Evolutionary conservation across 2,797 vertebrate species (phyloP).

Genomic region (Semaprochilodus insignis): DNA sequence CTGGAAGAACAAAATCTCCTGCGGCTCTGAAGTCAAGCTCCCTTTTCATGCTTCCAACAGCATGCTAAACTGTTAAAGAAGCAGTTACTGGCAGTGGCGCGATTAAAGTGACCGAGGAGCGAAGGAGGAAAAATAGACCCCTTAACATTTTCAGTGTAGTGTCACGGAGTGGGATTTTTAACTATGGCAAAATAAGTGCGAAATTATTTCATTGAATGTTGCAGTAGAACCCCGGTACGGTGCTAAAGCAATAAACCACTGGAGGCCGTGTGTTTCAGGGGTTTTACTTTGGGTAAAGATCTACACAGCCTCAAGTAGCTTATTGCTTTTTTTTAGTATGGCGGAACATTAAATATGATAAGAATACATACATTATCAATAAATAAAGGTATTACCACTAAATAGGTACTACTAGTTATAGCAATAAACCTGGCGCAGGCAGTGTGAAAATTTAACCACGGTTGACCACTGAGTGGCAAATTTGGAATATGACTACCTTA

Average conservation of each 20-base stretch:
- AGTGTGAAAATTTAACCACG: too few relatives aligned
- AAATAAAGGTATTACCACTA: too few relatives aligned
- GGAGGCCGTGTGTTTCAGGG: too few relatives aligned
- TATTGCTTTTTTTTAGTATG: too few relatives aligned
- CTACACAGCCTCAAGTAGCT: too few relatives aligned
- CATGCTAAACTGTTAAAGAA: not conserved
- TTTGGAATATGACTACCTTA: not conserved
- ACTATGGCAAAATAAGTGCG: not conserved
- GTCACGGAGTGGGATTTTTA: not conserved
- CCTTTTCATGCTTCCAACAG: not conserved
- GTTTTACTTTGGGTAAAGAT: too few relatives aligned
- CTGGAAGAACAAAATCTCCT: slow-evolving; percentile 7
- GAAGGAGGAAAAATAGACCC: not conserved
- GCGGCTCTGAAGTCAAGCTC: not conserved
- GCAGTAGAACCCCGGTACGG: too few relatives aligned
- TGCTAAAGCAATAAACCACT: not conserved
- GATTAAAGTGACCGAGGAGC: not conserved
- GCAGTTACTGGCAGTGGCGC: not conserved
- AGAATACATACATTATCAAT: too few relatives aligned
- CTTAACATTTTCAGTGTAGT: not conserved
- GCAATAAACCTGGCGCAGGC: too few relatives aligned
- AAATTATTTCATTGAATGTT: not conserved
- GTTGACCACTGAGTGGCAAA: not conserved
- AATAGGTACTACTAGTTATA: too few relatives aligned
- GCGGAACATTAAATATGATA: too few relatives aligned